Base-by-base conservation (phyloP, 2,797 vertebrate genomes). In the Simalia tracyae region DNA sequence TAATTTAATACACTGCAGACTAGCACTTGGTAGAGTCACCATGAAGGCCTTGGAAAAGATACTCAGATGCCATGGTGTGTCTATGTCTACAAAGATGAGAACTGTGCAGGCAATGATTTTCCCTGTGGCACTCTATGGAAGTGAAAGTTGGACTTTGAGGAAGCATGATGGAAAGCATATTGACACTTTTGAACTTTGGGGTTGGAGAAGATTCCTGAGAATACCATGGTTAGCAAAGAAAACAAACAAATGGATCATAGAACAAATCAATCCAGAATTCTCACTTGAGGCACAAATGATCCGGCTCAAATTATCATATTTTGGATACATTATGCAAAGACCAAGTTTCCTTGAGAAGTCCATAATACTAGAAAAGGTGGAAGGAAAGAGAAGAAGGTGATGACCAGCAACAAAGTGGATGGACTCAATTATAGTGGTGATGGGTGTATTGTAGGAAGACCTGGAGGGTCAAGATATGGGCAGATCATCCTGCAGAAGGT, bases 201-300 rank as follows among this genome's bases (percentile, higher is more conserved):
- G 1, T 81, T 46, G 76, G 22, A 46, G 36, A 46, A 4, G 42
- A 46, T 46, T 81, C 42, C 76, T 46, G 19, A 46, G 19, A 46
- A 81, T 81, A 81, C 19, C 76, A 81, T 46, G 36, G 76, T 24
- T 46, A 81, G 76, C 42, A 19, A 46, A 46, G 42, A 42, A 81
- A 81, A 36, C 42, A 24, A 81, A 46, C 76, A 46, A 81, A 46
- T 46, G 36, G 36, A 81, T 46, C 36, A 24, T 46, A 81, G 42
- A 92, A 94, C 92, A 90, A 46, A 2, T 81, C 66, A 93, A 24
- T 94, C 93, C 86, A 46, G 42, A 81, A 81, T 81, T 46, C 76
- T 81, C 42, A 81, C 42, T 81, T 81, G 76, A 24, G 4, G 76
- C 42, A 54, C 6, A 81, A 81, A 81, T 46, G 42, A 46, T 19